Base-by-base conservation (phyloP, 2,888 invertebrate species). In the Eilema depressum region DNA sequence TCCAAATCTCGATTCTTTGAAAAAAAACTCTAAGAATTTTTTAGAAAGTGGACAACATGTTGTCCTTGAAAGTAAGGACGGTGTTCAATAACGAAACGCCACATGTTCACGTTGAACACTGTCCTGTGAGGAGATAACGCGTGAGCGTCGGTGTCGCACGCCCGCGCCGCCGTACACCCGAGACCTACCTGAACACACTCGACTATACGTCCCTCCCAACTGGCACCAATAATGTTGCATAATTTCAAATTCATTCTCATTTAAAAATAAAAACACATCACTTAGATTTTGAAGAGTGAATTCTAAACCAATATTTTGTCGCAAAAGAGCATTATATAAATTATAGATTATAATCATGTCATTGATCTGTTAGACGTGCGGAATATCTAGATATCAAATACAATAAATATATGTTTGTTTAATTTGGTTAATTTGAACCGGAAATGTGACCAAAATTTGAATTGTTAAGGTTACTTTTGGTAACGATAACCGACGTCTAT, bases 31-130 rank as follows among this genome's bases (percentile, higher is more conserved):
- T 57, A 23, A 69, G 25, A 37, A 41, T 30, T 65, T 53, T 66
- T 37, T 66, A 66, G 41, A 70, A 66, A 66, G 66, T 57, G 26
- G 14, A 66, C 26, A 64, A 60, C 68, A 47, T 11, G 60, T 64
- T 57, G 66, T 47, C 70, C 25, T 70, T 72, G 71, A 66, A 26
- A 62, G 33, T 41, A 25, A 68, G 66, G 47, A 63, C 66, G 37
- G 59, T 68, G 61, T 66, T 59, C 60, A 33, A 60, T 61, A 37
- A 61, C 17, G 59, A 41, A 64, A 60, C 30, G 60, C 62, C 73
- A 77, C 68, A 62, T 75, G 75, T 70, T 69, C 64, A 23, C 25
- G 26, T 30, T n/a, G 60, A 64, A 60, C 66, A 68, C 47, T 66
- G 59, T 20, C n/a, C 30, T 30, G 26, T 25, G 59, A 17, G 26